phyloP scores from a whole-genome alignment of 2,797 vertebrate species.

The Cynodonichthys magdalenae region DNA sequence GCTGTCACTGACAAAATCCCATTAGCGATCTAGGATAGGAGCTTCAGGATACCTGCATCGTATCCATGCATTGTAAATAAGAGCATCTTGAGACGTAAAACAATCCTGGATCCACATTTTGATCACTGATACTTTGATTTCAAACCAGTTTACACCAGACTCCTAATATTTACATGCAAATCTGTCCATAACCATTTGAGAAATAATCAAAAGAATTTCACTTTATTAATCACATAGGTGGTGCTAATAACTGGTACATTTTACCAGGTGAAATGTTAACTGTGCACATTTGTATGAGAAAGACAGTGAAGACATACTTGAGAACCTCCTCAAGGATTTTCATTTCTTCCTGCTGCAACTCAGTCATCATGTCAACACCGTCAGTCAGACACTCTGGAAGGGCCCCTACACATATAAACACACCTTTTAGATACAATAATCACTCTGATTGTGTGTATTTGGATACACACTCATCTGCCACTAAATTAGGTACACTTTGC shows the following conservation, averaged over 20 bases:
- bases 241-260: too few species aligned
- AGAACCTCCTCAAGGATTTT: slow-evolving; percentile 94
- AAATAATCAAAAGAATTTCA: too few species aligned
- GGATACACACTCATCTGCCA: not conserved
- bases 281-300: not conserved
- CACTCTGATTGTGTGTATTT: not conserved
- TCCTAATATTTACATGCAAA: not conserved
- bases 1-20: slow-evolving; percentile 68
- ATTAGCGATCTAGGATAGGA: slow-evolving; percentile 61
- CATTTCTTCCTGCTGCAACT: slow-evolving; percentile 95
- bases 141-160: too few species aligned
- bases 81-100: not conserved
- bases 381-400: slow-evolving; percentile 95
- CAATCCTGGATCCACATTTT: not conserved
- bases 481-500: too few species aligned
- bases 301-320: slow-evolving; percentile 77
- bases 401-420: slow-evolving; percentile 78
- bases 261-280: not conserved
- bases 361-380: slow-evolving; percentile 90
- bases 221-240: too few species aligned
- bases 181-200: not conserved
- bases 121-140: not conserved
- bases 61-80: not conserved
- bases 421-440: slow-evolving; percentile 3
- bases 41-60: slow-evolving; percentile 10